Evolutionary conservation across 92 coral and sea anemone species (phyloP).

Genomic region (Phenganax subtilis): DNA sequence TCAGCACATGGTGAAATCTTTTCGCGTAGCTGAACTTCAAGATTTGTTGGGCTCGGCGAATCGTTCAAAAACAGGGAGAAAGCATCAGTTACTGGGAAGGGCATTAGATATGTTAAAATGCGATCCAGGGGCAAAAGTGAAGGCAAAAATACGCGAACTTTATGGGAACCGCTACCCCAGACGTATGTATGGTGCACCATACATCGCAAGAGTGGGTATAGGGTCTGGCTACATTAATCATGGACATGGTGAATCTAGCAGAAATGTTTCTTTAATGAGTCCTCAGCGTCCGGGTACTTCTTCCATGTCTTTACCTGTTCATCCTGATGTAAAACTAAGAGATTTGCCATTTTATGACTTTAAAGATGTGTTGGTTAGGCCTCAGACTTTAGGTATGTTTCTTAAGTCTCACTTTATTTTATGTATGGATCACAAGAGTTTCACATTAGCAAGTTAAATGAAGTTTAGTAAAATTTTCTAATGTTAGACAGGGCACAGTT

Average conservation of each 20-base stretch:
- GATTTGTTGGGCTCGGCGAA: slow-evolving; percentile 87
- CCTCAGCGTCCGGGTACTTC: slow-evolving; percentile 50
- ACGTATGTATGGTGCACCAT: slow-evolving; percentile 57
- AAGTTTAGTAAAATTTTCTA: no score
- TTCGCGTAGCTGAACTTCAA: slow-evolving; percentile 97
- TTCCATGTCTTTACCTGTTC: slow-evolving; percentile 55
- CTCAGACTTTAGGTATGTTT: slow-evolving; percentile 84
- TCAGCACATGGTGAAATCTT: slow-evolving; percentile 96
- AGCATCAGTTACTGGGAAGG: slow-evolving; percentile 93
- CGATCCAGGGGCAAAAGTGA: slow-evolving; percentile 75
- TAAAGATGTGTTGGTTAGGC: slow-evolving; percentile 87
- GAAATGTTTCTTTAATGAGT: slow-evolving; percentile 49
- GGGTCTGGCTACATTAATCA: neutral
- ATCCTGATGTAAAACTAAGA: slow-evolving; percentile 82
- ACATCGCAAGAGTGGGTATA: slow-evolving; percentile 17
- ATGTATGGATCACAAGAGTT: no score
- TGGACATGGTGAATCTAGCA: slow-evolving; percentile 32
- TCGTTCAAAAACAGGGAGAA: slow-evolving; percentile 95
- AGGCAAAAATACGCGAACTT: slow-evolving; percentile 77
- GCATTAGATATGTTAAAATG: slow-evolving; percentile 88
- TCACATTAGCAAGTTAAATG: no score
- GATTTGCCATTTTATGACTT: slow-evolving; percentile 81
- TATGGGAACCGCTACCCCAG: slow-evolving; percentile 87
- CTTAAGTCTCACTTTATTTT: neutral
- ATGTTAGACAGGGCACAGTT: no score